Conservation (phyloP, 1,140 invertebrate species). For the Drosophila saltans region DNA sequence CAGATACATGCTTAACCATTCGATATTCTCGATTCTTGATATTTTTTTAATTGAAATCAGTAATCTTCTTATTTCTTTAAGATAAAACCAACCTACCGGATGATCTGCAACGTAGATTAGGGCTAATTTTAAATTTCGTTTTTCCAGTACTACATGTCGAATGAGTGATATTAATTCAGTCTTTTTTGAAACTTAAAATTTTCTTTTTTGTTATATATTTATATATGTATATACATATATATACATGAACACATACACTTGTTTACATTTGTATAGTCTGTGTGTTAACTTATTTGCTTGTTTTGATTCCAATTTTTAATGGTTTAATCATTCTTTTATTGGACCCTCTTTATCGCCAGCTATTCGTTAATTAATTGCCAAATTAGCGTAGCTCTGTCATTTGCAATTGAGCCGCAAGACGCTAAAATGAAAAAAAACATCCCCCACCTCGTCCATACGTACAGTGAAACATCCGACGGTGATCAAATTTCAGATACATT, state of each 20-base stretch:
- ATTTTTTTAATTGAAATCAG: too few relatives aligned
- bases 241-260: constrained; percentile 3
- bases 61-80: too few relatives aligned
- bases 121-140: too few relatives aligned
- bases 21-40: too few relatives aligned
- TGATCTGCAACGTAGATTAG: too few relatives aligned
- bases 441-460: neutral
- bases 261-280: neutral
- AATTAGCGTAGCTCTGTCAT: constrained; percentile 49
- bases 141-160: neutral
- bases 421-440: constrained; percentile 14
- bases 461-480: neutral
- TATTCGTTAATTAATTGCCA: constrained; percentile 63
- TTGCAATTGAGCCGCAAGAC: constrained; percentile 34
- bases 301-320: constrained; percentile 11
- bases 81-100: too few relatives aligned
- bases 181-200: too few relatives aligned
- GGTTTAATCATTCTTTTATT: constrained; percentile 43
- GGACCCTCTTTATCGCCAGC: constrained; percentile 36
- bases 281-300: constrained; percentile 20
- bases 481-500: neutral
- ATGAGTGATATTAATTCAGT: constrained; percentile 4
- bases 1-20: too few relatives aligned
- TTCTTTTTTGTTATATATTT: neutral
- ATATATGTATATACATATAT: constrained; percentile 7